Percentiles rank a stretch among this genome's conserved stretches.
Conservation (phyloP, 1,140 invertebrate species). For the Neodiprion lecontei region DNA sequence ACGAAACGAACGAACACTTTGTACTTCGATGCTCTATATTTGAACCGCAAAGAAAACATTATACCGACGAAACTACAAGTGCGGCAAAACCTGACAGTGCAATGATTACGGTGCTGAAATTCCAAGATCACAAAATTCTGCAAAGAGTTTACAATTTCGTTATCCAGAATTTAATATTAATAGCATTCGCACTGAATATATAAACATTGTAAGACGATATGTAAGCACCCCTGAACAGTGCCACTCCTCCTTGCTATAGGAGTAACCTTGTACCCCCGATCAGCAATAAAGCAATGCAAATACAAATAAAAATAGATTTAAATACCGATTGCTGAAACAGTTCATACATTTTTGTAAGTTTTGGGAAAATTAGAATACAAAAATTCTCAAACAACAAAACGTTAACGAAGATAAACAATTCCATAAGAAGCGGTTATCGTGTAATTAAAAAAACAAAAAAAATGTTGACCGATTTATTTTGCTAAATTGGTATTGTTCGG, state of each 20-base stretch:
- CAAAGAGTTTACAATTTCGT: not conserved
- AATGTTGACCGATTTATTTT: too few relatives aligned
- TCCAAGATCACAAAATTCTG: slow-evolving; percentile 9
- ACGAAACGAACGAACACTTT: not conserved
- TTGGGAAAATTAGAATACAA: too few relatives aligned
- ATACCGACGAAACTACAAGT: not conserved
- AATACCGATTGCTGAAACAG: too few relatives aligned
- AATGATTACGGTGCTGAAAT: not conserved
- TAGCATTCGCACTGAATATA: not conserved
- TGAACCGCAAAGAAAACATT: not conserved
- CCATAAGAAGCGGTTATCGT: too few relatives aligned
- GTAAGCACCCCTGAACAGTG: not conserved
- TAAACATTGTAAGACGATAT: not conserved
- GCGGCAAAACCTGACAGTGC: too few relatives aligned
- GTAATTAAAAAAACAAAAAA: too few relatives aligned
- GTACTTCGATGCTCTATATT: not conserved
- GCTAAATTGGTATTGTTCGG: too few relatives aligned
- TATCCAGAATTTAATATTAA: not conserved
- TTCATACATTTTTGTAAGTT: too few relatives aligned
- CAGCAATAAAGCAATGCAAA: not conserved
- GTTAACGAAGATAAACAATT: too few relatives aligned
- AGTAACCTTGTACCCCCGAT: not conserved
- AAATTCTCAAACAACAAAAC: too few relatives aligned
- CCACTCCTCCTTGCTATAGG: not conserved
- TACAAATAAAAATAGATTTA: too few relatives aligned